Base-by-base conservation (phyloP, 2,113 vertebrate species). In the Agelaius phoeniceus region DNA sequence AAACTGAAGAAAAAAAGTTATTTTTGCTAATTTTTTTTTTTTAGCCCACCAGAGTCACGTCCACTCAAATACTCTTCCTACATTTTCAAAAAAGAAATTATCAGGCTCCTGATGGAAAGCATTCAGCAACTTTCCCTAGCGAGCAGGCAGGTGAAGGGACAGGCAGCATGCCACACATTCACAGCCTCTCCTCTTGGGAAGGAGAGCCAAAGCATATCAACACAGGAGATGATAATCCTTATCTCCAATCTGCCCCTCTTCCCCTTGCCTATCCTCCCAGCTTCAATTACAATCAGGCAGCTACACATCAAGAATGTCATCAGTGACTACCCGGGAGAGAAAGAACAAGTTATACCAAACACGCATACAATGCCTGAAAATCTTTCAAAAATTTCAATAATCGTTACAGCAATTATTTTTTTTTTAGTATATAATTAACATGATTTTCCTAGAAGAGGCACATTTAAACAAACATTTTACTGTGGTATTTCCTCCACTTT, bases 271-370 rank as follows among this genome's bases (percentile, higher is more conserved):
- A 35, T 88, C 52, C 65, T 92, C 55, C 48, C 33, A 89, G 68
- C 31, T 91, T n/a, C 65, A 74, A 54, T 58, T 82, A 68, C 55
- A 49, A 80, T 80, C n/a, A 86, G 27, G 66, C 83, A 92, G 41
- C n/a, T 84, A 37, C 39, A 65, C 33, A 79, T 78, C 76, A 92
- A 63, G 41, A 93, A 86, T 44, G 46, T 69, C 15, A 95, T 63
- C 61, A 71, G 24, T 5, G 4, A 90, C 69, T 74, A 24, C 12
- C 23, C 24, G 13, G 27, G 43, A 84, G 28, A 86, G 58, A 86
- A 67, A 73, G 58, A 82, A 49, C 23, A 73, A 88, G 66, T 71
- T 68, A 27, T 8, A 77, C 59, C 33, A 83, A 77, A 84, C 27
- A 80, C 1, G 0, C 23, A 68, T 41, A 58, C 41, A n/a, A 17